Base-by-base conservation (phyloP, 1,140 invertebrate species). In the Drosophila obscura region DNA sequence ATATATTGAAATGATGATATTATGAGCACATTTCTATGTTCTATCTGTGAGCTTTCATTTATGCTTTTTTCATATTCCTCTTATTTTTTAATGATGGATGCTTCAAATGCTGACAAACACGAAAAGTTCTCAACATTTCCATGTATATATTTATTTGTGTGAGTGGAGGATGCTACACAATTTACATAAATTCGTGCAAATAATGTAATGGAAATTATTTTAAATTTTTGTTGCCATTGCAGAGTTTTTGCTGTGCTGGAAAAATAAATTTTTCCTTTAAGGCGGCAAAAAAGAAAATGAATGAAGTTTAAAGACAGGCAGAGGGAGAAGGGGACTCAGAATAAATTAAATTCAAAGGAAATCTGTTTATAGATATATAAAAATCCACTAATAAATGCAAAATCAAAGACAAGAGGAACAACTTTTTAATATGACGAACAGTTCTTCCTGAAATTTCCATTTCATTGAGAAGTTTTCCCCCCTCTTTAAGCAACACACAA, bases 51-150 rank as follows among this genome's bases (percentile, higher is more conserved):
- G 45, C 57, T 59, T 50, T 45, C 19, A 19, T 49, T 28, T 68
- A 39, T 44, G 51, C 15, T 22, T 28, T 57, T 13, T 58, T 41
- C 16, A 39, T 35, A 46, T 77, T 77, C 66, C 73, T 81, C 62
- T 48, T 52, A 71, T 74, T 78, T 82, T 82, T 82, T 75, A 82
- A 82, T 82, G 80, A 82, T 77, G 78, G 74, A 8, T 77, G 61
- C 48, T 28, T 6, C 43, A 50, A 44, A 28, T 45, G 35, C 26
- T 26, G 53, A 43, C 61, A 55, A 73, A 52, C 67, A 79, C 24
- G 48, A 56, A 73, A 77, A 77, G 45, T 77, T 73, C 50, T 41
- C 19, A 51, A 9, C 26, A 53, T 61, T 76, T 73, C 16, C 51
- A 19, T 55, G 16, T 44, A 26, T 1, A 39, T 39, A 39, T 8